Conservation (phyloP, 2,797 vertebrate species). For the Micrastur ruficollis region DNA sequence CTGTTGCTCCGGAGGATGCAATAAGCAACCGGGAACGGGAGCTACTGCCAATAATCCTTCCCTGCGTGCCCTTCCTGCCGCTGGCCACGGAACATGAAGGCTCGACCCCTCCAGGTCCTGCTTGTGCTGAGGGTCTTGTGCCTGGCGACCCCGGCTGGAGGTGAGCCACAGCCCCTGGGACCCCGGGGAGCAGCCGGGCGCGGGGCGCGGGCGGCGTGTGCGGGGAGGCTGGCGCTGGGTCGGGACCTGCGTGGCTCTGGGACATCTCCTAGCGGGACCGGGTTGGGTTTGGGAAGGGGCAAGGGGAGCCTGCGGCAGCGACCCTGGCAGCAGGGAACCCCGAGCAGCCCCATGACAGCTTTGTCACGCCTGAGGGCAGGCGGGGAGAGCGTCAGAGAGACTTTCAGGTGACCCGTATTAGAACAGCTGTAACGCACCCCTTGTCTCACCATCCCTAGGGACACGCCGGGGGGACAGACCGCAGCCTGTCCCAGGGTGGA, state of each 20-base stretch:
- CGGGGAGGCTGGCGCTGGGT: accelerated
- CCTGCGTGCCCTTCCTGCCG: not conserved
- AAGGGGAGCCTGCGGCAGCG: accelerated
- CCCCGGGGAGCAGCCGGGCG: accelerated
- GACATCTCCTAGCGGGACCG: not conserved
- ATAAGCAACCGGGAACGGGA: not conserved
- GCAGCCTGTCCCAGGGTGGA: not conserved
- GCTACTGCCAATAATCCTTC: not conserved
- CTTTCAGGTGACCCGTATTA: not conserved
- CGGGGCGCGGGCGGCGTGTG: accelerated
- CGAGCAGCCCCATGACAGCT: not conserved
- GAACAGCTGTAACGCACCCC: accelerated
- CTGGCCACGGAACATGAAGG: not conserved
- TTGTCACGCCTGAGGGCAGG: not conserved
- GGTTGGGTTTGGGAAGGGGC: not conserved
- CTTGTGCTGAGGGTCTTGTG: not conserved
- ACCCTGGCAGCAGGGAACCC: not conserved
- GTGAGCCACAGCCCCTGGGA: constrained; percentile 5
- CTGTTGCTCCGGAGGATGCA: not conserved
- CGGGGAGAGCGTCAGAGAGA: not conserved
- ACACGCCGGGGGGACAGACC: accelerated
- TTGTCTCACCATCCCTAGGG: not conserved
- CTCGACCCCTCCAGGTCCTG: not conserved
- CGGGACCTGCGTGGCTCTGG: not conserved
- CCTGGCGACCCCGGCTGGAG: not conserved